Conservation (phyloP, 2,113 vertebrate genomes). For the Speoplatyrhinus poulsoni region DNA sequence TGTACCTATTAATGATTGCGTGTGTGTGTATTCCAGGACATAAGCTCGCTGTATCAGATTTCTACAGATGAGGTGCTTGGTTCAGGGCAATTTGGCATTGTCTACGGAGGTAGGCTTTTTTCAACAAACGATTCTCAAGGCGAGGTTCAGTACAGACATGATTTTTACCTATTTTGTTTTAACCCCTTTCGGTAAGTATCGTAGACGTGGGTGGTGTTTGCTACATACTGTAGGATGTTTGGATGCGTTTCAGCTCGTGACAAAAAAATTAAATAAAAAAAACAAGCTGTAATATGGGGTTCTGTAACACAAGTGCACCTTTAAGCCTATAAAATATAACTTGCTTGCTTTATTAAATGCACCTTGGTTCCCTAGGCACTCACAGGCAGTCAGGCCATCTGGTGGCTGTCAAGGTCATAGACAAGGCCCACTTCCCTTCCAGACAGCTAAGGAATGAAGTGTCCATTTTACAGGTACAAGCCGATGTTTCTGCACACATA, state of each 20-base stretch:
- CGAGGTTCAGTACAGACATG: no score
- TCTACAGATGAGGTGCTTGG: conserved; percentile 84
- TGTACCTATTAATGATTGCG: background rate
- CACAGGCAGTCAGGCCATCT: conserved; percentile 79
- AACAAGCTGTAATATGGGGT: no score
- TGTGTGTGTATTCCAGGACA: conserved; percentile 72
- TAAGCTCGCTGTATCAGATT: conserved; percentile 84
- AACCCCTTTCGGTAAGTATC: no score
- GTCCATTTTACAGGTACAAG: conserved; percentile 80
- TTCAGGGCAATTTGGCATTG: conserved; percentile 88
- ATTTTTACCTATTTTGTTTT: background rate
- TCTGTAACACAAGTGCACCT: no score
- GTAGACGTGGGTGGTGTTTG: background rate
- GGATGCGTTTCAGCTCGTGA: no score
- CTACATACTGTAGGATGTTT: no score
- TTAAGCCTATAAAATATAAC: no score
- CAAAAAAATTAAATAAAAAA: no score
- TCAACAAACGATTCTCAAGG: background rate
- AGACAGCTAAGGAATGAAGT: conserved; percentile 84
- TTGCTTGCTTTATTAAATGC: background rate
- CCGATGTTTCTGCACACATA: no score
- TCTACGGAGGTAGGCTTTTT: conserved; percentile 78
- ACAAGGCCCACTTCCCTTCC: conserved; percentile 83
- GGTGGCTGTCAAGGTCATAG: conserved; percentile 85
- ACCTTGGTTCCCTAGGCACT: conserved; percentile 66